phyloP scores from a whole-genome alignment of 2,797 vertebrate species.

The Helostoma temminkii region DNA sequence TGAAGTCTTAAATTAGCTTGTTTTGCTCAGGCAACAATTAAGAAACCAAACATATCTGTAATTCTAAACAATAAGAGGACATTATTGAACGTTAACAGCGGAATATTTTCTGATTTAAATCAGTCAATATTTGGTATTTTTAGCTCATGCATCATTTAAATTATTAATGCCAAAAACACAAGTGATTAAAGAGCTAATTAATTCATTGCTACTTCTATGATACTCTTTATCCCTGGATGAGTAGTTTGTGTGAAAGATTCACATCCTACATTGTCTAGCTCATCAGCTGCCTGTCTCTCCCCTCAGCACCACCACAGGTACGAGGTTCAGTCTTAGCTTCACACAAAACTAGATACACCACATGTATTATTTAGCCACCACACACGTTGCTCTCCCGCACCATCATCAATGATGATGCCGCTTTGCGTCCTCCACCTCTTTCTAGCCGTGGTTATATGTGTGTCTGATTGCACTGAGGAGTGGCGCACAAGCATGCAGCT shows the following conservation, averaged over 20 bases:
- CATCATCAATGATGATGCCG: conserved; percentile 70
- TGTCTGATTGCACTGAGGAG: conserved; percentile 62
- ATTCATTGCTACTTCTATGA: conserved; percentile 11
- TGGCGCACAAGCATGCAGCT: conserved; percentile 68
- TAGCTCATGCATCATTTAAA: conserved; percentile 9
- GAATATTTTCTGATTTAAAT: not conserved
- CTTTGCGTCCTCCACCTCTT: conserved; percentile 46
- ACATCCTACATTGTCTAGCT: conserved; percentile 50
- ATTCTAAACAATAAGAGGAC: not conserved
- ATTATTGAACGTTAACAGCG: no score
- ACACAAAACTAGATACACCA: conserved; percentile 84
- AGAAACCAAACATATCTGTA: conserved; percentile 2
- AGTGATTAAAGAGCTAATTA: conserved; percentile 26
- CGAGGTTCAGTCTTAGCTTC: conserved; percentile 77
- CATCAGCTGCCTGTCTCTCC: conserved; percentile 40
- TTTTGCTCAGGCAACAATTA: not conserved
- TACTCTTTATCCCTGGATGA: conserved; percentile 34
- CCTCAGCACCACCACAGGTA: conserved; percentile 64
- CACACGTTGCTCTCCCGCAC: conserved; percentile 80
- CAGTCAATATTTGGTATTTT: conserved; percentile 2
- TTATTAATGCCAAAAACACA: conserved; percentile 16
- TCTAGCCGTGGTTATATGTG: conserved; percentile 54
- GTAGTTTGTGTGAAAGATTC: conserved; percentile 59
- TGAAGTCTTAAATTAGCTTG: not conserved
- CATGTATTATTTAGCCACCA: conserved; percentile 89